A percentile compares a stretch with the other conserved stretches of the same genome.
Evolutionary conservation across 2,113 vertebrate genomes (phyloP).

Genomic region (Carassius auratus): DNA sequence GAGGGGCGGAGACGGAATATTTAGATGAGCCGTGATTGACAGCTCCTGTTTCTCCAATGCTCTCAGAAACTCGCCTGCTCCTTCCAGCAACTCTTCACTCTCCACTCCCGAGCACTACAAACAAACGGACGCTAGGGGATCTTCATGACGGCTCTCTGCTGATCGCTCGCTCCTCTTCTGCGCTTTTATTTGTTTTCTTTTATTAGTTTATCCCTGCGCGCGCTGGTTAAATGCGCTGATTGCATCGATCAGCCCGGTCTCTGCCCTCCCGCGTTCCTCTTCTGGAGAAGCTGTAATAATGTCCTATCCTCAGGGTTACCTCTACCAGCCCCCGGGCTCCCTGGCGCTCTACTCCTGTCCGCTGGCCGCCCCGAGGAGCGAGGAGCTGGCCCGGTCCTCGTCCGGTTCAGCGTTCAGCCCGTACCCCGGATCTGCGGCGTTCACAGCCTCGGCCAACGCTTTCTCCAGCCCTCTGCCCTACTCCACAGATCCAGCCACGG

Average conservation of each 20-base stretch:
- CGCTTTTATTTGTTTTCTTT: constrained; percentile 69
- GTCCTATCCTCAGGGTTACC: constrained; percentile 99
- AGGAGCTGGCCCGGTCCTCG: constrained; percentile 92
- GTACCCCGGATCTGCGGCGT: constrained; percentile 95
- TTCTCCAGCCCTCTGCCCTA: constrained; percentile 94
- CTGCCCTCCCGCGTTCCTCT: constrained; percentile 59
- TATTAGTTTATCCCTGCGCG: constrained; percentile 65
- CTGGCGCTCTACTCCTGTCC: constrained; percentile 97
- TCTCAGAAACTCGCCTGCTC: constrained; percentile 88
- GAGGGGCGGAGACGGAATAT: constrained; percentile 86
- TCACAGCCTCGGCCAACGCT: constrained; percentile 89
- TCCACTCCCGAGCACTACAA: constrained; percentile 77
- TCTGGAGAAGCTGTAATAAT: constrained; percentile 79
- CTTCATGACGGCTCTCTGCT: constrained; percentile 81
- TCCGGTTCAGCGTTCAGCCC: constrained; percentile 97
- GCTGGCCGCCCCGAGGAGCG: constrained; percentile 90
- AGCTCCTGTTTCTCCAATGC: constrained; percentile 90
- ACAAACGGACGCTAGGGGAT: constrained; percentile 88
- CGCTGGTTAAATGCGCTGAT: constrained; percentile 69
- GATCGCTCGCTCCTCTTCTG: constrained; percentile 70
- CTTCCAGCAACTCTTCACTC: constrained; percentile 89
- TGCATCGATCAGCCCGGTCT: constrained; percentile 61
- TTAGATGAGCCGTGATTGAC: constrained; percentile 91
- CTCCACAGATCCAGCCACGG: constrained; percentile 86
- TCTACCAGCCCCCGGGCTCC: constrained; percentile 97